phyloP scores from a whole-genome alignment of 2,888 invertebrate species.

The Scrobipalpa costella region DNA sequence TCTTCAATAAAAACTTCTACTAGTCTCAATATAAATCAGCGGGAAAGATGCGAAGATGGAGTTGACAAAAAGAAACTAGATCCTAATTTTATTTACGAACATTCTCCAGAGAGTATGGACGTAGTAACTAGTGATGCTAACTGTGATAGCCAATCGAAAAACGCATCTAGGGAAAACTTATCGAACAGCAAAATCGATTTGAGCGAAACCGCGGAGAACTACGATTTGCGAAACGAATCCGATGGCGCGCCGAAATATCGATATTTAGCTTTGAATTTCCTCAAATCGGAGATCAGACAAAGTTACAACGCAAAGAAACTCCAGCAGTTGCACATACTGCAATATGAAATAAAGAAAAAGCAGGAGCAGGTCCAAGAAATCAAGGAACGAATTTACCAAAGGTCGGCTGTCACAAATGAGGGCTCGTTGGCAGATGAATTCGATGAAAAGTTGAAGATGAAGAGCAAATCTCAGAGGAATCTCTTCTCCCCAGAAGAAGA shows the following conservation, averaged over 20 bases:
- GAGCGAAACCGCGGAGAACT: constrained; percentile 75
- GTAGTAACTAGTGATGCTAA: constrained; percentile 50
- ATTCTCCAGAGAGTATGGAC: constrained; percentile 69
- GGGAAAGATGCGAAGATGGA: constrained; percentile 45
- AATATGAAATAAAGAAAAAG: constrained; percentile 86
- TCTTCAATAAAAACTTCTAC: constrained; percentile 58
- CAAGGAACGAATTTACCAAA: constrained; percentile 72
- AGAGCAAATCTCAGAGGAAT: constrained; percentile 62
- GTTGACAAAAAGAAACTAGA: constrained; percentile 47
- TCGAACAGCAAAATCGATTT: constrained; percentile 64
- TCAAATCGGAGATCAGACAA: constrained; percentile 83
- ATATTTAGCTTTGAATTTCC: constrained; percentile 74
- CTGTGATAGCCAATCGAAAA: constrained; percentile 58
- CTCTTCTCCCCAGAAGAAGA: constrained; percentile 64
- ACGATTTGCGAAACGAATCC: constrained; percentile 66
- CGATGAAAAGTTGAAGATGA: constrained; percentile 51
- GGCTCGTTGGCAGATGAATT: constrained; percentile 48
- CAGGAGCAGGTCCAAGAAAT: constrained; percentile 82
- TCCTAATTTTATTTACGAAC: constrained; percentile 67
- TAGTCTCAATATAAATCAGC: constrained; percentile 63
- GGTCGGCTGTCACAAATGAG: constrained; percentile 61
- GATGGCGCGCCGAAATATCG: constrained; percentile 68
- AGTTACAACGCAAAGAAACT: constrained; percentile 88
- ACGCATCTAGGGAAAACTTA: constrained; percentile 59
- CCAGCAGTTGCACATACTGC: constrained; percentile 85